phyloP scores from a whole-genome alignment of 1,140 invertebrate species.

The Lordiphosa clarofinis region DNA sequence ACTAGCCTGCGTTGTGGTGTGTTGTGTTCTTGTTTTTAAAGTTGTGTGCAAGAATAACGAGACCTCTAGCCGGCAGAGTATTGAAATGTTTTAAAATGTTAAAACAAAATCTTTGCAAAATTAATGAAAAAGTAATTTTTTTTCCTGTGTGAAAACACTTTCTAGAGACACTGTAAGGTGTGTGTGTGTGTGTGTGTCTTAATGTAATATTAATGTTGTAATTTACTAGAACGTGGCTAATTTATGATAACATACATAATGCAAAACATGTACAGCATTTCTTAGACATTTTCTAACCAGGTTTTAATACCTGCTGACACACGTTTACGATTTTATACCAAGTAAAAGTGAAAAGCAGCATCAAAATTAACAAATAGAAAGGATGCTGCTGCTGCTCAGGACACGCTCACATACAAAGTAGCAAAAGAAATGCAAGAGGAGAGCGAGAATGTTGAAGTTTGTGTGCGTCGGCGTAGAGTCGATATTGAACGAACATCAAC shows the following conservation, averaged over 20 bases:
- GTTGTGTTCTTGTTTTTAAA: too few species aligned
- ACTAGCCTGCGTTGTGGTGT: too few species aligned
- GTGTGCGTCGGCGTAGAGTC: slow-evolving; percentile 55
- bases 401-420: slow-evolving; percentile 22
- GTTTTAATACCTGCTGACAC: slow-evolving; percentile 7
- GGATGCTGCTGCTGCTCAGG: slow-evolving; percentile 61
- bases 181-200: slow-evolving; percentile 42
- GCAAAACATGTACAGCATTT: slow-evolving; percentile 40
- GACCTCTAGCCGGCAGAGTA: too few species aligned
- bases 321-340: slow-evolving; percentile 40
- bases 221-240: slow-evolving; percentile 55
- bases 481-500: slow-evolving; percentile 54
- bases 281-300: slow-evolving; percentile 27
- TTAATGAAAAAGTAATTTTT: too few species aligned
- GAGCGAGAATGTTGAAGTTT: slow-evolving; percentile 4
- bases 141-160: too few species aligned
- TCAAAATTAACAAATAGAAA: slow-evolving; percentile 76
- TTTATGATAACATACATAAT: slow-evolving; percentile 53
- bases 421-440: slow-evolving; percentile 8
- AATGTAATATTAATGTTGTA: slow-evolving; percentile 78
- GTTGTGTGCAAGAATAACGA: too few species aligned
- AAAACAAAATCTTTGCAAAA: too few species aligned
- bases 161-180: background rate
- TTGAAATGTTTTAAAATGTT: too few species aligned
- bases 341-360: slow-evolving; percentile 78